Evolutionary conservation across 64 coral and sea anemone species (phyloP), one percentile per base, ranked within the genome.

Genomic region (Actinia equina): DNA sequence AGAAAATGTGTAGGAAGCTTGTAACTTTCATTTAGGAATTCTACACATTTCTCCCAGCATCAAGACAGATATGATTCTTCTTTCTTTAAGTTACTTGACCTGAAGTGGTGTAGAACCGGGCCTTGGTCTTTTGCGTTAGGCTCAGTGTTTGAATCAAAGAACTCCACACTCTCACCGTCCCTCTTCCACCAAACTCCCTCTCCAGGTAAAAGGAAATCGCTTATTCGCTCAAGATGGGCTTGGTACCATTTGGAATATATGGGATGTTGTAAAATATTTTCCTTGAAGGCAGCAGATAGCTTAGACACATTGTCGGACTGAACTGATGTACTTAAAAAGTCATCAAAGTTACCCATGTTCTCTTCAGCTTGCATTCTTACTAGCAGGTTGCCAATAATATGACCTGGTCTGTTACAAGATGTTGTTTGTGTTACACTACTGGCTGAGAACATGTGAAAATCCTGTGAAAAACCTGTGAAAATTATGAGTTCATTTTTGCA

Each of bases 371-470:
- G 89, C 2, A 88, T 12, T 41, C 79, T 63, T 61, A 94, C 45
- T 22, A 91, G 71, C 57, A 84, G 44, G 77, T 94, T 94, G 60
- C 88, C 42, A 18, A 91, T 88, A 19, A 94, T 81, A n/a, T 94
- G 85, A 17, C 20, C 55, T 26, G 93, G 89, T 30, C 14, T 71
- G 45, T 89, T 67, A 27, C 67, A 70, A 41, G 83, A 94, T 12
- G 92, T 90, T 7, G 79, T 46, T 49, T 87, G 74, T 13, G 76
- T 90, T 37, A 37, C 30, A 37, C 30, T 37, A 37, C 30, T 37
- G 30, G 30, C 30, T 37, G 30, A 37, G 30, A 37, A 37, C 30
- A 37, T 37, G 30, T 37, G 30, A 37, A 37, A 37, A 37, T 37
- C 30, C 30, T 37, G 30, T 37, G 30, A 37, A 37, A 37, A 37